A percentile compares a stretch with the other conserved stretches of the same genome.
Conservation (phyloP, 2,888 invertebrate genomes). For the Parnassius glacialis region DNA sequence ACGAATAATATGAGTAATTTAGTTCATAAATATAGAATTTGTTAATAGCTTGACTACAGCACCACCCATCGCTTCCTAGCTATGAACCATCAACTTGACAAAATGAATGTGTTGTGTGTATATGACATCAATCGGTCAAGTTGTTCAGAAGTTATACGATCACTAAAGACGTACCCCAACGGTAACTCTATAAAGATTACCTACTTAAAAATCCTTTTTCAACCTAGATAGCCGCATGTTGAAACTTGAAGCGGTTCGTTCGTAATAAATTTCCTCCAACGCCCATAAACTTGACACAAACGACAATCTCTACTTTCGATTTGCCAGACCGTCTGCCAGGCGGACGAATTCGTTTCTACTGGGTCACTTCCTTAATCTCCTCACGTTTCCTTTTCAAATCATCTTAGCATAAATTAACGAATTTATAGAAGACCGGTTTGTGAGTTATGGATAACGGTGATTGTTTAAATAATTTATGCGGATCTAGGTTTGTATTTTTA, state of each 20-base stretch:
- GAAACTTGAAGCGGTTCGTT: not conserved
- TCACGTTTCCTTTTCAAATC: slow-evolving; percentile 13
- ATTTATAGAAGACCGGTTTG: slow-evolving; percentile 11
- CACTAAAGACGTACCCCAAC: no score
- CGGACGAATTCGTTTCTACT: not conserved
- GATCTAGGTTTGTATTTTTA: not conserved
- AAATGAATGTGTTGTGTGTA: no score
- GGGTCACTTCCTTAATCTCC: slow-evolving; percentile 15
- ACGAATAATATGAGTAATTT: no score
- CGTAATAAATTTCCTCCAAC: slow-evolving; percentile 7
- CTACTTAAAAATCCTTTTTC: not conserved
- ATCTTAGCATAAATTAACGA: slow-evolving; percentile 18
- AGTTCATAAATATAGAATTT: no score
- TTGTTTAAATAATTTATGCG: slow-evolving; percentile 5
- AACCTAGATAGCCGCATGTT: slow-evolving; percentile 3
- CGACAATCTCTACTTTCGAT: slow-evolving; percentile 12
- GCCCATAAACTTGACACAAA: slow-evolving; percentile 1
- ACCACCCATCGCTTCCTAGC: no score
- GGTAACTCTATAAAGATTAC: no score
- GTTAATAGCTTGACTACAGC: no score
- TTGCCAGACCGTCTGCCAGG: slow-evolving; percentile 5
- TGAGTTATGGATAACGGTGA: slow-evolving; percentile 6
- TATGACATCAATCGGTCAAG: no score
- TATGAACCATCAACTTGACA: no score
- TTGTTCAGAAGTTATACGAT: no score